A percentile compares a stretch with the other conserved stretches of the same genome.
phyloP scores from a whole-genome alignment of 2,113 vertebrate genomes.

The Gulo gulo region DNA sequence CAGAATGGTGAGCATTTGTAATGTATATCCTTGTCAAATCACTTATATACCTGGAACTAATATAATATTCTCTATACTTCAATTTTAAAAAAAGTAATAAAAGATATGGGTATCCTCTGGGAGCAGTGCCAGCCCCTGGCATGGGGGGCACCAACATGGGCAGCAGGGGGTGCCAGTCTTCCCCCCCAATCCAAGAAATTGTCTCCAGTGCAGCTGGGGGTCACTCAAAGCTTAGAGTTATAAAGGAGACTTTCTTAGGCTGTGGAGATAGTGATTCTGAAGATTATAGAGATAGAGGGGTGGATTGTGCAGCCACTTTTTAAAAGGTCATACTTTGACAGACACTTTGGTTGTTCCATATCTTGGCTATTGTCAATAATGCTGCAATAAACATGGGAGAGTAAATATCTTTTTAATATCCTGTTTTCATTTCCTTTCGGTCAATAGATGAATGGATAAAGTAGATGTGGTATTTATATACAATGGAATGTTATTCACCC shows the following conservation, averaged over 20 bases:
- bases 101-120: background rate
- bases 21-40: background rate
- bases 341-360: background rate
- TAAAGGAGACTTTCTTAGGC: background rate
- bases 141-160: too few relatives aligned
- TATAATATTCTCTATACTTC: background rate
- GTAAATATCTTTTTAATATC: background rate
- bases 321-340: background rate
- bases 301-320: too few relatives aligned
- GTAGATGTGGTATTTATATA: background rate
- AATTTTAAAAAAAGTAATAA: background rate
- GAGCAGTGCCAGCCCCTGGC: background rate
- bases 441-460: background rate
- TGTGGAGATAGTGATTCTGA: background rate
- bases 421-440: background rate
- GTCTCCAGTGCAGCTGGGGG: background rate
- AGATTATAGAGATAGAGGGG: background rate
- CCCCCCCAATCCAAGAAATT: background rate
- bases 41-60: background rate
- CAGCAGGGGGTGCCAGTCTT: background rate
- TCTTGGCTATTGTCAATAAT: background rate
- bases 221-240: background rate
- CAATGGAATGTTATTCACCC: background rate
- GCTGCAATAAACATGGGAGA: background rate
- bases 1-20: background rate